These are phyloP conservation scores for Dryococelus australis DNA, from an alignment of 2,888 invertebrate species.

Conservation along the genomic window DNA sequence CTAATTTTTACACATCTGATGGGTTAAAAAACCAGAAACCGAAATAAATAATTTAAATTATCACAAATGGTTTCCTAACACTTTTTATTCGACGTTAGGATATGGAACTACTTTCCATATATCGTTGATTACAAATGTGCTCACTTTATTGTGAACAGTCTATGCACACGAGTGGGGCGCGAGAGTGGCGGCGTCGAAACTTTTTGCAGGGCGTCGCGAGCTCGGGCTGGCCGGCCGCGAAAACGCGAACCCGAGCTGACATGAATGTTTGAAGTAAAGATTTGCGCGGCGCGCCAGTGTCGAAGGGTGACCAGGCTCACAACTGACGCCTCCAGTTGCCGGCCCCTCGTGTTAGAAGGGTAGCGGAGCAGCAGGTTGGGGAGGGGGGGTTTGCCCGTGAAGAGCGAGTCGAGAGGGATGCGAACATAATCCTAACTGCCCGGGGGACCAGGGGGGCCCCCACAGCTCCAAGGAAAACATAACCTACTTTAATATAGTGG, in stretches of 20 bases:
- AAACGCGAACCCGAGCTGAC: neutral
- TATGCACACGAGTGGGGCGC: too few relatives aligned
- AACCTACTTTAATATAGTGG: slow-evolving; percentile 28
- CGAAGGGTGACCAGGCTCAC: slow-evolving; percentile 21
- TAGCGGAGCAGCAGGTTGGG: neutral
- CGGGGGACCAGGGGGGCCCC: slow-evolving; percentile 2
- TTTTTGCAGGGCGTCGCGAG: too few relatives aligned
- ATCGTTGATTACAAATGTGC: too few relatives aligned
- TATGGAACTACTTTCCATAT: too few relatives aligned
- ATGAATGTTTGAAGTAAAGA: slow-evolving; percentile 30
- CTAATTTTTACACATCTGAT: too few relatives aligned
- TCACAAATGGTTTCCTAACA: too few relatives aligned
- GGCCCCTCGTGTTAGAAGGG: neutral
- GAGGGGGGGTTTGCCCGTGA: neutral
- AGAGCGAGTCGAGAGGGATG: neutral
- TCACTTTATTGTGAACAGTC: too few relatives aligned
- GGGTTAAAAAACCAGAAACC: too few relatives aligned
- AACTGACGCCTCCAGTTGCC: neutral
- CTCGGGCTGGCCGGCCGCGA: neutral
- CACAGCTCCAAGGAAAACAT: slow-evolving; percentile 22
- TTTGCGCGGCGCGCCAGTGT: neutral
- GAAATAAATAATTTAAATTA: too few relatives aligned
- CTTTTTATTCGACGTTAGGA: too few relatives aligned
- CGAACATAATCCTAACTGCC: slow-evolving; percentile 30
- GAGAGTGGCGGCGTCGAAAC: too few relatives aligned